Conservation (phyloP, 2,797 vertebrate genomes). For the Dallia pectoralis region DNA sequence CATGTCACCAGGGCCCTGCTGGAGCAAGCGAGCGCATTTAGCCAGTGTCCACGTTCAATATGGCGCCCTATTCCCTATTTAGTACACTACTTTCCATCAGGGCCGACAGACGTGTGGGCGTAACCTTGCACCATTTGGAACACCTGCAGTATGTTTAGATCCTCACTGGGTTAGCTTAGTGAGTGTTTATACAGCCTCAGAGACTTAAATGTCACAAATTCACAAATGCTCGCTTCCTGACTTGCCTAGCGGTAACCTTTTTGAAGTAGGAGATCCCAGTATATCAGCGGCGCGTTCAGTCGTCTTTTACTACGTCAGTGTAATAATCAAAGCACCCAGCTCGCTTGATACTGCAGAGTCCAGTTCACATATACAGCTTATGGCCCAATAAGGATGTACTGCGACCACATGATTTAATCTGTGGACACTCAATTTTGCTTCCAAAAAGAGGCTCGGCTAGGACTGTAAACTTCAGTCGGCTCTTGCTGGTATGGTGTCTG, state of each 20-base stretch:
- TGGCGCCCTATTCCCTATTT: neutral
- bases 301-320: slow-evolving; percentile 17
- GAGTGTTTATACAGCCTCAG: slow-evolving; percentile 38
- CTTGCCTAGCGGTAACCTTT: slow-evolving; percentile 15
- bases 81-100: neutral
- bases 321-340: slow-evolving; percentile 37
- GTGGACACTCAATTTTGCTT: neutral
- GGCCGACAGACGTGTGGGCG: neutral
- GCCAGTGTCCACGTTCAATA: neutral
- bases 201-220: slow-evolving; percentile 31
- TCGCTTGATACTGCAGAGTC: slow-evolving; percentile 38
- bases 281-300: neutral
- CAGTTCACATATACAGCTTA: slow-evolving; percentile 23
- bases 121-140: neutral
- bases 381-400: slow-evolving; percentile 21
- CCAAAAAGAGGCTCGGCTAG: neutral
- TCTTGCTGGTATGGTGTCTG: no score
- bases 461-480: slow-evolving; percentile 43
- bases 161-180: slow-evolving; percentile 27
- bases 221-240: slow-evolving; percentile 30
- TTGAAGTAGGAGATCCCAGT: neutral
- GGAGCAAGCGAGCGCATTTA: slow-evolving; percentile 49
- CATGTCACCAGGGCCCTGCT: slow-evolving; percentile 40
- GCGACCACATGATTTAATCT: slow-evolving; percentile 20
- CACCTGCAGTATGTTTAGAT: slow-evolving; percentile 29